These are phyloP conservation scores for Petaurus breviceps DNA, from an alignment of 2,113 vertebrate genomes.

Conservation along the genomic window DNA sequence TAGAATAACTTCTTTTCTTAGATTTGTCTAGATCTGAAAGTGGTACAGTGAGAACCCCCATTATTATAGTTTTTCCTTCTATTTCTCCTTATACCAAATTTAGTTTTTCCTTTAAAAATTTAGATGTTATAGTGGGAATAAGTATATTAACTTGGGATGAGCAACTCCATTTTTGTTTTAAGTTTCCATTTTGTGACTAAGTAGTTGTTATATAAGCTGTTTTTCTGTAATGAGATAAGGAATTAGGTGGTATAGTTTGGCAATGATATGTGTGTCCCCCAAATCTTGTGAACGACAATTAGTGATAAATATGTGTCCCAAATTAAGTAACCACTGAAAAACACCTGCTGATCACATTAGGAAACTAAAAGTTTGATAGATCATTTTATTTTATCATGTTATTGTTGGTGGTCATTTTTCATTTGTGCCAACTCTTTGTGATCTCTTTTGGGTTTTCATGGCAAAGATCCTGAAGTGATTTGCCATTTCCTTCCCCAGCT, in stretches of 20 bases:
- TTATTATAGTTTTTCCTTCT: background rate
- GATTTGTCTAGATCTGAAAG: background rate
- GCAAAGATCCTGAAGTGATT: background rate
- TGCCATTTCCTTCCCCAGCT: background rate
- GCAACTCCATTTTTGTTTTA: background rate
- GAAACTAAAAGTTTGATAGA: background rate
- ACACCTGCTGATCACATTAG: background rate
- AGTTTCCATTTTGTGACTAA: background rate
- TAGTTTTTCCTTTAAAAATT: background rate
- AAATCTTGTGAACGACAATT: background rate
- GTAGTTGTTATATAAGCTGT: background rate
- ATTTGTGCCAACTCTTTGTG: background rate
- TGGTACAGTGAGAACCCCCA: background rate
- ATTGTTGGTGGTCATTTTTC: background rate
- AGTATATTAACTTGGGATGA: background rate
- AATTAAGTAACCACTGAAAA: background rate
- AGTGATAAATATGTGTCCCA: background rate
- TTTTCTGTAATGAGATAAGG: background rate
- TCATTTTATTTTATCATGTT: background rate
- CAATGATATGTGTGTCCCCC: background rate
- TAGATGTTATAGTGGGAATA: background rate
- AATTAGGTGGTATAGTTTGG: background rate
- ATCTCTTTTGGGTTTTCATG: background rate
- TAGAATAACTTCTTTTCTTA: background rate
- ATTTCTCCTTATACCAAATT: background rate